Percentiles rank a stretch among this genome's conserved stretches.
Conservation (phyloP, 2,113 vertebrate species). For the Podilymbus podiceps region DNA sequence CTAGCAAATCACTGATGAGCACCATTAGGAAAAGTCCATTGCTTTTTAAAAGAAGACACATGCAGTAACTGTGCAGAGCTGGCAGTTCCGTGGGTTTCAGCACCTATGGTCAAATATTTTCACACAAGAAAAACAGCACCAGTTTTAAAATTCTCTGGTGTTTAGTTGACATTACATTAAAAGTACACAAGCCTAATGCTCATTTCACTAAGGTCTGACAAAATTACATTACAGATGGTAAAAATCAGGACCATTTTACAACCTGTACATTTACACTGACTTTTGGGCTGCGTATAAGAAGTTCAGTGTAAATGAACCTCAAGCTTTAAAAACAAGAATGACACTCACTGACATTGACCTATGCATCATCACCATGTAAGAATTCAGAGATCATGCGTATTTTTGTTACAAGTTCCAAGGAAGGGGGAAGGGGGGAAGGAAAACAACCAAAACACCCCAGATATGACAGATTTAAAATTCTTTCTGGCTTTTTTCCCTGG, state of each 20-base stretch:
- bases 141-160: background rate
- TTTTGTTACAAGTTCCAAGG: background rate
- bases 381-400: background rate
- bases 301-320: background rate
- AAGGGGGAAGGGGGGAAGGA: accelerated
- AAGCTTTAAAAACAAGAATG: background rate
- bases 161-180: background rate
- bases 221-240: background rate
- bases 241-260: background rate
- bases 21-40: background rate
- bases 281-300: background rate
- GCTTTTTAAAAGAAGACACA: background rate
- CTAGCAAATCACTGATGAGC: background rate
- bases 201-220: background rate
- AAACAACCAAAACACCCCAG: background rate
- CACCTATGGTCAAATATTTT: background rate
- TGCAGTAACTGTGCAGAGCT: background rate
- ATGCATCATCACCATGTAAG: background rate
- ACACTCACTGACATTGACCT: background rate
- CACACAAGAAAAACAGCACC: background rate
- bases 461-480: background rate
- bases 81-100: background rate
- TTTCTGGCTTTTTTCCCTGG: background rate
- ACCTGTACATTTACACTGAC: background rate
- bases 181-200: background rate